phyloP scores from a whole-genome alignment of 1,140 invertebrate species.

The Chrysomallon squamiferum region DNA sequence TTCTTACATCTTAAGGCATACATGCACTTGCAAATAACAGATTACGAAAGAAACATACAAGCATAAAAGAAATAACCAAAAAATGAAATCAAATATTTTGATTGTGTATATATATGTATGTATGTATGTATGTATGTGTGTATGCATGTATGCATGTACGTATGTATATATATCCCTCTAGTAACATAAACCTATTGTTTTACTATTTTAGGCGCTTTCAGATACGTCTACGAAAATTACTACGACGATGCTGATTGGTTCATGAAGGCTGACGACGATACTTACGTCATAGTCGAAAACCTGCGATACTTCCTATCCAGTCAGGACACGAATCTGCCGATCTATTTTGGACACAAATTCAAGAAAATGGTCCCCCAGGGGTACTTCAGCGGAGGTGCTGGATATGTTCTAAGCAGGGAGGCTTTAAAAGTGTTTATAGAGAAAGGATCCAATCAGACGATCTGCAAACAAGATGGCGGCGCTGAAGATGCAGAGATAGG shows the following conservation, averaged over 20 bases:
- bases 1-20: too few species aligned
- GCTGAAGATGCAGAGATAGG: conserved; percentile 94
- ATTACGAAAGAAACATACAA: too few species aligned
- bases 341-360: conserved; percentile 59
- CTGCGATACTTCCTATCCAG: conserved; percentile 40
- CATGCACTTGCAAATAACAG: too few species aligned
- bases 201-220: conserved; percentile 9
- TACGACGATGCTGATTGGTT: conserved; percentile 77
- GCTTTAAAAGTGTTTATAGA: conserved; percentile 19
- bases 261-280: conserved; percentile 78
- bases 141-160: too few species aligned
- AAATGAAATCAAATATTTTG: too few species aligned
- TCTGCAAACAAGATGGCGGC: conserved; percentile 70
- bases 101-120: too few species aligned
- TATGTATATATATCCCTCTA: too few species aligned
- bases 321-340: conserved; percentile 27
- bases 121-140: too few species aligned
- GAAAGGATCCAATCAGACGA: conserved; percentile 68
- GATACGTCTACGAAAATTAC: conserved; percentile 73
- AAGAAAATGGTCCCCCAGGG: conserved; percentile 35
- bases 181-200: too few species aligned
- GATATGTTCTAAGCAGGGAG: conserved; percentile 81
- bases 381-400: conserved; percentile 53
- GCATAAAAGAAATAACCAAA: too few species aligned
- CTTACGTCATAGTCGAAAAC: conserved; percentile 72